Evolutionary conservation across 2,888 invertebrate genomes (phyloP).

Genomic region (Busseola fusca): DNA sequence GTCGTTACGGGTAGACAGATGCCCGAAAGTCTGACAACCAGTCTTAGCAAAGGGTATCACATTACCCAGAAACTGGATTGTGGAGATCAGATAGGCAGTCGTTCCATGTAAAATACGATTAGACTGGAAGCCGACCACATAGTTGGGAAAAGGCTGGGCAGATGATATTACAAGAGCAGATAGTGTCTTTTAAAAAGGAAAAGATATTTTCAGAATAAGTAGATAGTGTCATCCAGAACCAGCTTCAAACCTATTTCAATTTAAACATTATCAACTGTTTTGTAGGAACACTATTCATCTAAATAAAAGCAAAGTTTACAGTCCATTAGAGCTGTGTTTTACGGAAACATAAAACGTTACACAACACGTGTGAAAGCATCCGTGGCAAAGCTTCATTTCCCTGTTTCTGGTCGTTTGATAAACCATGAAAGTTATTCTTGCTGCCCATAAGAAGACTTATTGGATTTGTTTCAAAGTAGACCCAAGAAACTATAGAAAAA

Average conservation of each 20-base stretch:
- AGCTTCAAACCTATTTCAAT: slow-evolving; percentile 42
- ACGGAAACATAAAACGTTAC: slow-evolving; percentile 52
- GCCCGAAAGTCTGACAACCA: too few relatives aligned
- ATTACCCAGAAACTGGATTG: too few relatives aligned
- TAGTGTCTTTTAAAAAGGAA: too few relatives aligned
- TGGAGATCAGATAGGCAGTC: too few relatives aligned
- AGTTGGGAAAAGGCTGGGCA: too few relatives aligned
- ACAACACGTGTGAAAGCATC: slow-evolving; percentile 27
- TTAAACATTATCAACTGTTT: slow-evolving; percentile 25
- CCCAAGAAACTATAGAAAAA: neutral
- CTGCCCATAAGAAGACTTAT: neutral
- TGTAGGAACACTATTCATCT: slow-evolving; percentile 21
- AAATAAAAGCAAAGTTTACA: slow-evolving; percentile 43
- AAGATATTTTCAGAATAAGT: too few relatives aligned
- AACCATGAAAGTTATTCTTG: slow-evolving; percentile 42
- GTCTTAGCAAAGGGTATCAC: too few relatives aligned
- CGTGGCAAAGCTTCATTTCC: slow-evolving; percentile 12
- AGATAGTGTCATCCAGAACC: neutral
- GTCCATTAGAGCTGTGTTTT: slow-evolving; percentile 34
- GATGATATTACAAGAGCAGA: too few relatives aligned
- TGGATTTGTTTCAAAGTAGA: slow-evolving; percentile 16
- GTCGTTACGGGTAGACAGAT: too few relatives aligned
- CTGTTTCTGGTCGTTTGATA: slow-evolving; percentile 30
- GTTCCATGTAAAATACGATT: too few relatives aligned
- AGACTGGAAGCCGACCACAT: too few relatives aligned